Base-by-base conservation (phyloP, 2,888 invertebrate species). In the Chouioia cunea region DNA sequence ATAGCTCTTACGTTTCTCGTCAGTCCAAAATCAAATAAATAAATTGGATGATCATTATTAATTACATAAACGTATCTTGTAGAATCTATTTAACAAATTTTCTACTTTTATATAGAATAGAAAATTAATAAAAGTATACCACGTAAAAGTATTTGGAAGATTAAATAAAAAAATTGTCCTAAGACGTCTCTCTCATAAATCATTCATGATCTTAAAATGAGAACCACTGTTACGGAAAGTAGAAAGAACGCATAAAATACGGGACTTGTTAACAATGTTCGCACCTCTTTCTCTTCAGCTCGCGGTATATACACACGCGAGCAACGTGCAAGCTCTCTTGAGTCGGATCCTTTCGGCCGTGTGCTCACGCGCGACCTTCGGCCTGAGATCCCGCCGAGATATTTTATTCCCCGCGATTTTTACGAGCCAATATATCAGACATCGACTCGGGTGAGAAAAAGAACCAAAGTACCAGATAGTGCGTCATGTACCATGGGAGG, bases 341-440 rank as follows among this genome's bases (percentile, higher is more conserved):
- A 65, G 73, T 59, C 70, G 73, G 70, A 69, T 16, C 82, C 83
- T 83, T 85, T 83, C 82, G 84, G 84, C 83, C 82, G 83, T 81
- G 79, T 10, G 36, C 12, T 6, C 1, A 12, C 6, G 70, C 60
- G 58, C 81, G 83, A 85, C 84, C 85, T 83, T 82, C 82, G 82
- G 79, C 81, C 81, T 81, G 75, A 83, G 83, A 85, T 84, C 82
- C 82, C 76, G 73, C 77, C 76, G 76, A 82, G 84, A 85, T 85
- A 85, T 84, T 84, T 85, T 84, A 84, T 85, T 84, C 84, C 22
- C 78, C 79, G 79, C 70, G 80, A 83, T 85, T 85, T 85, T 85
- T 84, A 85, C 82, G 85, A 84, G 83, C 85, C 83, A 83, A 83
- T 85, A 85, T 84, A 85, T 85, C 84, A 85, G 80, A 79, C 81